Conservation (phyloP, 2,888 invertebrate species). For the Trichopria drosophilae region DNA sequence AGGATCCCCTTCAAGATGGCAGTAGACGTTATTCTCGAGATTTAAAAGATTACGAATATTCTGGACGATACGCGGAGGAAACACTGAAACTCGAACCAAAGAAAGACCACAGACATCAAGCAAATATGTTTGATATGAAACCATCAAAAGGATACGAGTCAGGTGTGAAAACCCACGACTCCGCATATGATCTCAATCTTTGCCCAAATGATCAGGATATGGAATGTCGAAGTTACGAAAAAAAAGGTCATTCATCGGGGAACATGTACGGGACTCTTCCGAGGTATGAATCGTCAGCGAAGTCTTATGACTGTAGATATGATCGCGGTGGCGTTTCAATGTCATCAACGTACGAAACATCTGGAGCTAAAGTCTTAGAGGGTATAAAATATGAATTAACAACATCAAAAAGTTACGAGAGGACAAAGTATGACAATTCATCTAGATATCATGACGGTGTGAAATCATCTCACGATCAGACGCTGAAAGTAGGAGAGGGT, state of each 20-base stretch:
- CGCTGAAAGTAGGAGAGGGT: conserved; percentile 35
- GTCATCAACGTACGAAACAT: conserved; percentile 38
- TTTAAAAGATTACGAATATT: conserved; percentile 52
- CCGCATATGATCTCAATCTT: conserved; percentile 49
- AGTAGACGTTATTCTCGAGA: conserved; percentile 52
- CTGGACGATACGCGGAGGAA: conserved; percentile 52
- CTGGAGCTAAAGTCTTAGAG: conserved; percentile 30
- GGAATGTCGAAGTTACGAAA: conserved; percentile 33
- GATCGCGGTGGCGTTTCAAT: conserved; percentile 33
- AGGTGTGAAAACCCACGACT: conserved; percentile 54
- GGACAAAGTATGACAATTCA: conserved; percentile 48
- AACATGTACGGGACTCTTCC: conserved; percentile 56
- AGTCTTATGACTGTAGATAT: conserved; percentile 38
- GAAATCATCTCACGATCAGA: conserved; percentile 38
- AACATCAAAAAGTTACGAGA: conserved; percentile 54
- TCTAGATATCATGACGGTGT: conserved; percentile 47
- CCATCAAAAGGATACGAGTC: conserved; percentile 54
- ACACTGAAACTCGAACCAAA: conserved; percentile 54
- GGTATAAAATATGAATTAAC: conserved; percentile 52
- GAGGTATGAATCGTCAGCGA: conserved; percentile 44
- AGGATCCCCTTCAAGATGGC: conserved; percentile 40
- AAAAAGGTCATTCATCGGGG: conserved; percentile 46
- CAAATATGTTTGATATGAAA: conserved; percentile 48
- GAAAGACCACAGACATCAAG: conserved; percentile 44
- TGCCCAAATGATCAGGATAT: conserved; percentile 44